Percentiles rank a stretch among this genome's conserved stretches.
Conservation (phyloP, 2,113 vertebrate species). For the Rhynchomys soricoides region DNA sequence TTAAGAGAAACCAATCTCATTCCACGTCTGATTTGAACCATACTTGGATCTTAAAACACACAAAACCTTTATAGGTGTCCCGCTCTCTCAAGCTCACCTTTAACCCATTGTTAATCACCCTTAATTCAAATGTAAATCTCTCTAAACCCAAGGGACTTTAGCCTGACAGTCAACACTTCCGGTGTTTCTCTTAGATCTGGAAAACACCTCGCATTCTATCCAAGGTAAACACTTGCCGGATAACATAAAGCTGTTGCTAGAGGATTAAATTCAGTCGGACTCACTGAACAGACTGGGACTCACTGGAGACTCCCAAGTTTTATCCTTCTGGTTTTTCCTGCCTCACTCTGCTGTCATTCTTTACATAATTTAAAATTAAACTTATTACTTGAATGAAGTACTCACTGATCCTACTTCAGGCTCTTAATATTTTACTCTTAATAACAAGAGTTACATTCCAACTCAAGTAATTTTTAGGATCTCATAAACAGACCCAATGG, state of each 20-base stretch:
- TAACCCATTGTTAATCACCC: background rate
- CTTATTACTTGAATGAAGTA: background rate
- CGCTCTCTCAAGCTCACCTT: background rate
- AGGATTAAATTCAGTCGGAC: background rate
- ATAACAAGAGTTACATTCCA: constrained; percentile 46
- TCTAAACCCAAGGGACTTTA: constrained; percentile 8
- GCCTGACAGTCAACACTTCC: background rate
- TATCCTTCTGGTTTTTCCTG: background rate
- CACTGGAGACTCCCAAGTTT: background rate
- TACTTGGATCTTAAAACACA: constrained; percentile 43
- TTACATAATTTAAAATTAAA: constrained; percentile 54
- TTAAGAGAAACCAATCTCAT: constrained; percentile 19
- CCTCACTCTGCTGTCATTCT: background rate
- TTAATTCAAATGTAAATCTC: constrained; percentile 24
- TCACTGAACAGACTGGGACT: background rate
- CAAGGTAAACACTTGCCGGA: constrained; percentile 3
- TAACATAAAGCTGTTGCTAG: background rate
- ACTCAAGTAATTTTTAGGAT: constrained; percentile 40
- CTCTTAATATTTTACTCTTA: constrained; percentile 49
- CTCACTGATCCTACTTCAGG: background rate
- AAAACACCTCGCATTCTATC: constrained; percentile 46
- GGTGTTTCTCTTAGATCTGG: background rate
- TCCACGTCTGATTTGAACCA: constrained; percentile 49
- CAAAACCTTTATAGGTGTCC: background rate
- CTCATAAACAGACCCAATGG: constrained; percentile 36